Percentiles rank a stretch among this genome's conserved stretches.
Conservation (phyloP, 2,113 vertebrate species). For the Callocephalon fimbriatum region DNA sequence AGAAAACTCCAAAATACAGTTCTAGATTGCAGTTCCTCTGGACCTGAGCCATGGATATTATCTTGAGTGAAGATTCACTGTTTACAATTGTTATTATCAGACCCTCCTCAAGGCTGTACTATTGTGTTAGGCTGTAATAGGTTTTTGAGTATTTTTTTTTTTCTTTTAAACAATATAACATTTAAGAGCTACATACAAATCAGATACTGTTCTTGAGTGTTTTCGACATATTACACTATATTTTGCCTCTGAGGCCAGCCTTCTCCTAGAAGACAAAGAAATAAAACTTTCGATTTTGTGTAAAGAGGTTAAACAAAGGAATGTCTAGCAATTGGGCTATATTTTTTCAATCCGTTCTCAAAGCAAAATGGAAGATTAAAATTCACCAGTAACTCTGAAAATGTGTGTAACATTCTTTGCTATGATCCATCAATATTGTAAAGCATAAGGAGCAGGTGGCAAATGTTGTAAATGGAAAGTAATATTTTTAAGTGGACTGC, state of each 20-base stretch:
- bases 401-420: neutral
- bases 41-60: neutral
- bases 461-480: neutral
- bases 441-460: constrained; percentile 1
- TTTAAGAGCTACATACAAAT: constrained; percentile 8
- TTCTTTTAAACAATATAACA: neutral
- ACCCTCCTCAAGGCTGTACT: neutral
- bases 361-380: neutral
- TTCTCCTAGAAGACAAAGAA: neutral
- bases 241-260: constrained; percentile 12
- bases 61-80: neutral
- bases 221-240: neutral
- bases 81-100: neutral
- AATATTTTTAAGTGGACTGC: neutral
- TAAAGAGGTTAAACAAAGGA: neutral
- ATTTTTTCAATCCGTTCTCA: neutral
- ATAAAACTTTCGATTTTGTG: neutral
- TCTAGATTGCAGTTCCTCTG: neutral
- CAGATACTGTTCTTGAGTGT: neutral
- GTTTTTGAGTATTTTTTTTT: neutral
- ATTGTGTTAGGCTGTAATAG: neutral
- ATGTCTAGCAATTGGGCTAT: neutral
- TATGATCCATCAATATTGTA: neutral
- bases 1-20: neutral
- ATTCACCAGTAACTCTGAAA: neutral